Evolutionary conservation across 2,797 vertebrate species (phyloP).

Genomic region (Acropternis orthonyx): DNA sequence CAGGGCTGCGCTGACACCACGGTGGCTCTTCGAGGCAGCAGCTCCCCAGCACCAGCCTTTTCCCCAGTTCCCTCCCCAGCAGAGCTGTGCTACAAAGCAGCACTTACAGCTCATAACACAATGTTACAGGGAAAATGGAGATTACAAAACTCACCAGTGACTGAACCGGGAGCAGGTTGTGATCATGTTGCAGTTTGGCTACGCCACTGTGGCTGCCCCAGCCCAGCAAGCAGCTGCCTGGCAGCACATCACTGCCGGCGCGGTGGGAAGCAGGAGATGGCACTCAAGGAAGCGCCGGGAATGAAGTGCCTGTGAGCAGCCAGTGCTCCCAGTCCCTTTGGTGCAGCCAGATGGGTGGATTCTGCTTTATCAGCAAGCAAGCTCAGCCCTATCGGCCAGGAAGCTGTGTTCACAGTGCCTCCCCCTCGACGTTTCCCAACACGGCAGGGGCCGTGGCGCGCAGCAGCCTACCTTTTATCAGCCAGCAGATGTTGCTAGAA

Average conservation of each 20-base stretch:
- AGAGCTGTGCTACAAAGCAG: background rate
- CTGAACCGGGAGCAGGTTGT: background rate
- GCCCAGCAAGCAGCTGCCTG: background rate
- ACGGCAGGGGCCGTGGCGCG: background rate
- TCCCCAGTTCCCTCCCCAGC: background rate
- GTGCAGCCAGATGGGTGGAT: conserved; percentile 56
- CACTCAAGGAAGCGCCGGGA: background rate
- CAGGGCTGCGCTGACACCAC: accelerated
- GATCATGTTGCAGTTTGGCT: background rate
- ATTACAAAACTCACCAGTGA: conserved; percentile 56
- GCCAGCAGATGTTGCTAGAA: conserved; percentile 67
- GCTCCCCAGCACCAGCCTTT: background rate
- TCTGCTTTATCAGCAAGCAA: conserved; percentile 53
- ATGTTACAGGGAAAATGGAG: background rate
- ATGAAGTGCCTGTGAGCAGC: background rate
- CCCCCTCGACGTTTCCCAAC: conserved; percentile 51
- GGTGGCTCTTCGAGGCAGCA: background rate
- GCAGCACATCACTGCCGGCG: background rate
- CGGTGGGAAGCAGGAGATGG: background rate
- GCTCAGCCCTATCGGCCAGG: conserved; percentile 62
- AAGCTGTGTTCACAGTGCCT: conserved; percentile 48
- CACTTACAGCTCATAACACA: background rate
- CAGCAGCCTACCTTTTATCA: conserved; percentile 59
- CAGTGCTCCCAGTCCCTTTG: background rate
- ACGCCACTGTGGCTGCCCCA: background rate